Base-by-base conservation (phyloP, 2,888 invertebrate genomes). In the Clostera curtula region DNA sequence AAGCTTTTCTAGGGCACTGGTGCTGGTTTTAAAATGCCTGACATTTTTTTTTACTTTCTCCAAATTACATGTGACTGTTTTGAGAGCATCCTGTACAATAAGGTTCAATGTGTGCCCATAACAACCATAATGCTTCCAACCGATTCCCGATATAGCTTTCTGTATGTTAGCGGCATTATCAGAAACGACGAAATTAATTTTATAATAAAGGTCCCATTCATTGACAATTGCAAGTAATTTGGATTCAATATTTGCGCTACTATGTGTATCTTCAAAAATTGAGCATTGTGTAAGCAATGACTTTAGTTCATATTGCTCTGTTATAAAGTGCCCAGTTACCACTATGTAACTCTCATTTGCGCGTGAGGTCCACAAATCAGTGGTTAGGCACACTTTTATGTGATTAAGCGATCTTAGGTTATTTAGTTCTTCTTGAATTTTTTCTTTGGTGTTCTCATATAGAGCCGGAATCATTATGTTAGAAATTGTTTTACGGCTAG, bases 71-170 rank as follows among this genome's bases (percentile, higher is more conserved):
- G 20, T 4, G 7, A 31, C 6, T 12, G 11, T 7, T 8, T 9
- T 20, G 12, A 47, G 16, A 1, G 39, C 34, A 12, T 36, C 30
- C 26, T 45, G 26, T 1, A 47, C 39, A 3, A 47, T 42, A 16
- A 48, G 28, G 22, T 55, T 55, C 12, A 52, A 14, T 0, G 40
- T 42, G 19, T 55, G 47, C 1, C 18, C 51, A 16, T 25, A 48
- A 23, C 48, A 50, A 4, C 49, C 48, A 21, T 27, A 50, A 32
- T 53, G 46, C 12, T 43, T 44, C 40, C 40, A 46, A 0, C 24
- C 26, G 18, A 39, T 23, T 3, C 31, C 28, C 1, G 8, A 8
- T 7, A 28, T 18, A 0, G 27, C 25, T 17, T 32, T 34, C 8
- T 13, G 9, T 4, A 36, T 17, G 14, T 36, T 40, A 1, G 32